Evolutionary conservation across 2,113 vertebrate genomes (phyloP).

Genomic region (Smithornis capensis): DNA sequence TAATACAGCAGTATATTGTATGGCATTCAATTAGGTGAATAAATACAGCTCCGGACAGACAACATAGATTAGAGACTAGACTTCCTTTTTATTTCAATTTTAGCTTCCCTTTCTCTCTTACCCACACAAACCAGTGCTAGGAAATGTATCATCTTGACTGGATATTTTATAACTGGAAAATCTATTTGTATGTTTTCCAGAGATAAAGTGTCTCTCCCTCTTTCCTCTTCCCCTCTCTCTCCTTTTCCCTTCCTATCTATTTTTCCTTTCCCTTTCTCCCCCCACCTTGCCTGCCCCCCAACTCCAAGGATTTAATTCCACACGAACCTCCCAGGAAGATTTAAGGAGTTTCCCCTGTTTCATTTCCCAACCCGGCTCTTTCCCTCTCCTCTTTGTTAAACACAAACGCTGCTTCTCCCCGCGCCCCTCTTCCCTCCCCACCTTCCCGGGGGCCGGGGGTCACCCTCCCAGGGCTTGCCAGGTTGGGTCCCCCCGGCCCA

Average conservation of each 20-base stretch:
- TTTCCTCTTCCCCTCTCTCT: background rate
- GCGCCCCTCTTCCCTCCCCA: background rate
- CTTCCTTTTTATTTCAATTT: constrained; percentile 56
- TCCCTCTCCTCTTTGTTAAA: constrained; percentile 28
- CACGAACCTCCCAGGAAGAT: constrained; percentile 45
- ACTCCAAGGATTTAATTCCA: constrained; percentile 9
- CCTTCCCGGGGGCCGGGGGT: background rate
- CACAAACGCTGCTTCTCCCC: background rate
- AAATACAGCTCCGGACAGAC: constrained; percentile 51
- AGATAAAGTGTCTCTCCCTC: constrained; percentile 18
- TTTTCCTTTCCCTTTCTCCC: background rate
- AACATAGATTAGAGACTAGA: constrained; percentile 42
- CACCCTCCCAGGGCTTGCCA: background rate
- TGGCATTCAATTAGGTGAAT: constrained; percentile 51
- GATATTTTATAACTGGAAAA: constrained; percentile 53
- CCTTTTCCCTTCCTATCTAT: background rate
- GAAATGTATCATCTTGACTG: constrained; percentile 36
- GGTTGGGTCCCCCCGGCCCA: background rate
- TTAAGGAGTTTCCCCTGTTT: constrained; percentile 38
- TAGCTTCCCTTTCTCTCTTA: constrained; percentile 8
- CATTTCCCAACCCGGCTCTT: constrained; percentile 4
- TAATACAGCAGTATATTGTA: constrained; percentile 36
- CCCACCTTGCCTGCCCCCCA: background rate
- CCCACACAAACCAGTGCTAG: background rate
- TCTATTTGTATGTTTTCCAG: constrained; percentile 34